Conservation (phyloP, 2,888 invertebrate species). For the Catocala fraxini region DNA sequence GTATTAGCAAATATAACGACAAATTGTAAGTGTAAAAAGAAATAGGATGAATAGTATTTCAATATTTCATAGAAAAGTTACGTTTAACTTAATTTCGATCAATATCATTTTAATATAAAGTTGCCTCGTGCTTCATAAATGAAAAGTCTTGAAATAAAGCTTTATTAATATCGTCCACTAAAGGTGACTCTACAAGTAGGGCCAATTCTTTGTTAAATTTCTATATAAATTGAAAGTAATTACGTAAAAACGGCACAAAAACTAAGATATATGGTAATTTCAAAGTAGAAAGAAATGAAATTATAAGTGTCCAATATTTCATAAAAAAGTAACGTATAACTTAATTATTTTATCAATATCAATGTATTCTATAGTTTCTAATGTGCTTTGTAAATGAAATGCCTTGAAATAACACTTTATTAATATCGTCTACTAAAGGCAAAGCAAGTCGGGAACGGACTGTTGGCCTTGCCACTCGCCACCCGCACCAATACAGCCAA, state of each 20-base stretch:
- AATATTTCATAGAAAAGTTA: constrained; percentile 15
- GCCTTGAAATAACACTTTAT: constrained; percentile 60
- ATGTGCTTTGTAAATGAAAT: constrained; percentile 34
- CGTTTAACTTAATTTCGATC: constrained; percentile 22
- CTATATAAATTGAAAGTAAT: too few species aligned
- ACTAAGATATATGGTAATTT: not conserved
- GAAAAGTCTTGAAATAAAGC: constrained; percentile 53
- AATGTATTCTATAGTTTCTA: constrained; percentile 29
- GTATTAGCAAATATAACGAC: not conserved
- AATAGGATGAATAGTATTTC: not conserved
- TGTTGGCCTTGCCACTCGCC: constrained; percentile 13
- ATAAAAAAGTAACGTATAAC: constrained; percentile 17
- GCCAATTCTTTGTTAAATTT: too few species aligned
- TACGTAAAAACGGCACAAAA: not conserved
- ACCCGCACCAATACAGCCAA: constrained; percentile 14
- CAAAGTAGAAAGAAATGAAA: constrained; percentile 4
- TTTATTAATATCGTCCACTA: constrained; percentile 62
- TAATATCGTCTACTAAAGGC: constrained; percentile 54
- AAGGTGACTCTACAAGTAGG: constrained; percentile 1
- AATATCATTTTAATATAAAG: constrained; percentile 34
- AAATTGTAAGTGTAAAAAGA: constrained; percentile 3
- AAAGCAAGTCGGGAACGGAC: constrained; percentile 16
- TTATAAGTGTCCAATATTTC: constrained; percentile 8
- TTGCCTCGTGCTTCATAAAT: constrained; percentile 26
- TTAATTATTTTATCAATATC: constrained; percentile 27